Evolutionary conservation across 2,113 vertebrate genomes (phyloP), one percentile per base, ranked within the genome.

Genomic region (Montifringilla adamsi): DNA sequence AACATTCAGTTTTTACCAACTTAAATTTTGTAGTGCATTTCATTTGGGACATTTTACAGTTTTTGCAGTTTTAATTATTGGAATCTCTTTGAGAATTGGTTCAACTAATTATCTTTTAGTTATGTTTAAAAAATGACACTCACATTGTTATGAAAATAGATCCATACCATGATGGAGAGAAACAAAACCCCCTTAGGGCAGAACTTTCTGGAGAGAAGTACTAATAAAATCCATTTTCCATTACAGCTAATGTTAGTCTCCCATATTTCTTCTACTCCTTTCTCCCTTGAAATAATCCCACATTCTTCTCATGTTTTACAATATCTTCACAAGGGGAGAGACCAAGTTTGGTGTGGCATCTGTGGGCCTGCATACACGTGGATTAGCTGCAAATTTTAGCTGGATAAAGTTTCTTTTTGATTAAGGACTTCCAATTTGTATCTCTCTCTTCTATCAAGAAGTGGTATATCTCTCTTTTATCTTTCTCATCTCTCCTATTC

Each of bases 41-140:
- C 70, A 87, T 66, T 19, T 60, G 72, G 53, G 49, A 90, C 15
- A 69, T 97, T 46, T 53, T 67, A 37, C 35, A 53, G 12, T 84
- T 96, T 49, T 52, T 60, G 33, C 21, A 62, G 37, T 85, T 91
- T 97, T 93, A 89, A 82, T 93, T 91, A 92, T 50, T 53, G 41
- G 58, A 84, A 82, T 67, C 28, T 93, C 17, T 63, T 86, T 88
- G 68, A 90, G 74, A 91, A 86, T 60, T 88, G 15, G 19, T 89
- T 88, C 12, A 33, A 58, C 30, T 88, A 88, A 88, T 89, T 80
- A 84, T 69, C 28, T 90, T 86, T 46, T 72, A 76, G 43, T 81
- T 94, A 28, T 41, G 23, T 90, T 91, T 81, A 80, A 77, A 63
- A 93, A 79, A 43, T 23, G 11, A 87, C 79, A 26, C 8, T 37